Evolutionary conservation across 2,888 invertebrate genomes (phyloP), one percentile per base, ranked within the genome.

Genomic region (Orchesellides sinensis): DNA sequence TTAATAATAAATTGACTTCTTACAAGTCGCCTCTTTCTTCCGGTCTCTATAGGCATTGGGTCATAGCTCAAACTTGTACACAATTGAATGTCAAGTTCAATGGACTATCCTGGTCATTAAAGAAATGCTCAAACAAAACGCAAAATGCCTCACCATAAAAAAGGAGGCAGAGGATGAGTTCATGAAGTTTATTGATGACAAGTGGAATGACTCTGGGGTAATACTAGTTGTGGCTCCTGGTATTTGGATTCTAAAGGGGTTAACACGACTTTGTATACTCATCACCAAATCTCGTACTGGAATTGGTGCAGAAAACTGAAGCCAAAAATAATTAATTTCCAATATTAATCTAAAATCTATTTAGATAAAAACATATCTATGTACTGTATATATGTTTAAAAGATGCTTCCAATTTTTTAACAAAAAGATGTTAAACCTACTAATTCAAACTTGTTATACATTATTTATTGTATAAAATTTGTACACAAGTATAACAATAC

Each of bases 271-370:
- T 40, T 40, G 10, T 40, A 72, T 70, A 63, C 79, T n/a, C 19
- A 19, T 21, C 45, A 65, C 17, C 63, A 79, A 21, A 40, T 79
- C 1, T 45, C 52, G 19, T 79, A 63, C 29, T 79, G 79, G 79
- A 72, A 19, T 10, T 17, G 47, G 19, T 70, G 78, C n/a, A 79
- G 47, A 17, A 32, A 32, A 1, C 10, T 56, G 0, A 61, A 77
- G 3, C 19, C 35, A 32, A 14, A 32, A 1, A 21, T 74, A n/a
- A 65, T 74, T 74, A 35, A 74, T 1, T 74, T 5, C 10, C 10
- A 40, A n/a, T 40, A n/a, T 40, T 10, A 40, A 5, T 6, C n/a
- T 40, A n/a, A n/a, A n/a, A n/a, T n/a, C n/a, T n/a, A n/a, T n/a
- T n/a, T n/a, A n/a, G n/a, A n/a, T n/a, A n/a, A n/a, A n/a, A n/a